Evolutionary conservation across 2,888 invertebrate species (phyloP), one percentile per base, ranked within the genome.

Genomic region (Drosophila incognita): DNA sequence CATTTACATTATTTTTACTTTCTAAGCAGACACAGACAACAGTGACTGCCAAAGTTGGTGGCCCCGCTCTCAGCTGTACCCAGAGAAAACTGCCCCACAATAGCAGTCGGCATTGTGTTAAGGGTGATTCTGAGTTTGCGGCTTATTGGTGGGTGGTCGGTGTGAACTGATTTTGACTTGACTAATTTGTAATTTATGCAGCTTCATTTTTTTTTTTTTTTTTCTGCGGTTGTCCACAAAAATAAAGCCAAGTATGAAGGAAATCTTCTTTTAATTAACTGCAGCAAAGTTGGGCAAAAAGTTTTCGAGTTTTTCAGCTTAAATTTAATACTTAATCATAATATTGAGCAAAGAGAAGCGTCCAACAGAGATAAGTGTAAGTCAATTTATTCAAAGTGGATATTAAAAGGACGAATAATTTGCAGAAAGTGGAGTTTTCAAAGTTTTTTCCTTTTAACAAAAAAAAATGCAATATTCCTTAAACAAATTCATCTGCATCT

Each of bases 1-100:
- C 91, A 91, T 91, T 91, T 88, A 79, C 88, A 90, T 91, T 91
- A 89, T 89, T 87, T 92, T 88, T 90, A 90, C 87, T 87, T 90
- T 90, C 90, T 87, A 82, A 87, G 82, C 87, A 70, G 27, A 21
- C n/a, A 51, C n/a, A 18, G 35, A 31, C 83, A 63, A 31, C 83
- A 63, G 75, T 65, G 49, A 33, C 46, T 69, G 60, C 68, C 62
- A 81, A 71, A 75, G 67, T 84, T 67, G 24, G 38, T 67, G 63
- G 59, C 71, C 71, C 81, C 81, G 81, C 69, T 66, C 33, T 21
- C 73, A 61, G 73, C 73, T 72, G 65, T 6, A 4, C 11, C 35
- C 38, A 24, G 33, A 24, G 33, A 27, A 27, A 27, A 53, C 35
- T 21, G 62, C 59, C 46, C 62, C 24, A 71, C n/a, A 58, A 33